Conservation (phyloP, 2,888 invertebrate genomes). For the Agrochola macilenta region DNA sequence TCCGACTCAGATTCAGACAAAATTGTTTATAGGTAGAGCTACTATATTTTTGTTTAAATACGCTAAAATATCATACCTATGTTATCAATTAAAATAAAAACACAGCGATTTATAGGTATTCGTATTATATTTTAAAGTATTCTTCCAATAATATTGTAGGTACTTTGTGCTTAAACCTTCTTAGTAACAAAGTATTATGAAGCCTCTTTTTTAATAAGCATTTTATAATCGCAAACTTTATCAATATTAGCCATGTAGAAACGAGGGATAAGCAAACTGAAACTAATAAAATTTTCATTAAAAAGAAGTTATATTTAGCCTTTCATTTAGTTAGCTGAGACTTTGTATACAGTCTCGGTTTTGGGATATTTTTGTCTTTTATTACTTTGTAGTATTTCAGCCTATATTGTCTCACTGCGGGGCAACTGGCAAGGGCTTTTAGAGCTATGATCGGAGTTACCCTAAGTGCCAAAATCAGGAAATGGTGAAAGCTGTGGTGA, state of each 20-base stretch:
- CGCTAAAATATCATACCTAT: neutral
- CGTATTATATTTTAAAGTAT: neutral
- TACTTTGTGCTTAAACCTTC: neutral
- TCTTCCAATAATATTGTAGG: neutral
- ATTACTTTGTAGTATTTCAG: neutral
- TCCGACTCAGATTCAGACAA: neutral
- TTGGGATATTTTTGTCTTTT: neutral
- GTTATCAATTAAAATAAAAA: neutral
- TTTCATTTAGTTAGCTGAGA: neutral
- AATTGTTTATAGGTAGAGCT: neutral
- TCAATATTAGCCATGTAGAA: slow-evolving; percentile 25
- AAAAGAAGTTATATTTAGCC: slow-evolving; percentile 17
- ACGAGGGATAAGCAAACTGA: neutral
- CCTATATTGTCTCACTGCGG: neutral
- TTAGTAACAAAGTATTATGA: neutral
- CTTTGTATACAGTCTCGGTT: neutral
- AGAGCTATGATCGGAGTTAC: neutral
- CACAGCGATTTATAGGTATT: neutral
- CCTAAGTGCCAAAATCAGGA: neutral
- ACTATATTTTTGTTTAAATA: neutral
- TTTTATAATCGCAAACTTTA: slow-evolving; percentile 22
- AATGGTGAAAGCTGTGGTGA: neutral
- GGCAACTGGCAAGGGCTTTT: too few relatives aligned
- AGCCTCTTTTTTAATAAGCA: slow-evolving; percentile 9
- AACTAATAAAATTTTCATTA: slow-evolving; percentile 2